Conservation (phyloP, 2,113 vertebrate species). For the Coptodon bakossiorum region DNA sequence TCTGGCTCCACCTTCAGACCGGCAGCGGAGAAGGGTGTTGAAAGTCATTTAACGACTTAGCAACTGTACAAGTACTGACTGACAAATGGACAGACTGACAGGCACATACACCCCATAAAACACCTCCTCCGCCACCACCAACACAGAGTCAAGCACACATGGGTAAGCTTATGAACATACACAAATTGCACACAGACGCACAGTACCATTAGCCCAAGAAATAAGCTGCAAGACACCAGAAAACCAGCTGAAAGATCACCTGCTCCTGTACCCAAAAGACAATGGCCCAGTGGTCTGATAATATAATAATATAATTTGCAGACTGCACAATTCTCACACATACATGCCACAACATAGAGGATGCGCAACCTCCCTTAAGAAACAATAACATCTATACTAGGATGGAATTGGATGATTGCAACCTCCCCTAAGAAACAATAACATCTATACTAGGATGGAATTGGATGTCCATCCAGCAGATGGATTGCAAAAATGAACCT, state of each 20-base stretch:
- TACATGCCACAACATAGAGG: background rate
- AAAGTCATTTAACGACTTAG: constrained; percentile 49
- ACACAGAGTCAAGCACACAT: constrained; percentile 13
- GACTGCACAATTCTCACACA: background rate
- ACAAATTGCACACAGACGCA: background rate
- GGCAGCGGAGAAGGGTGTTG: constrained; percentile 50
- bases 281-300: background rate
- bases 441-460: background rate
- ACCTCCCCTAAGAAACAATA: background rate
- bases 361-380: background rate
- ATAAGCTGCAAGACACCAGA: background rate
- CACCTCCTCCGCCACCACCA: constrained; percentile 39
- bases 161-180: background rate
- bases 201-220: background rate
- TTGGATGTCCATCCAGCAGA: background rate
- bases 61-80: constrained; percentile 36
- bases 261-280: background rate
- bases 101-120: constrained; percentile 14
- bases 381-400: background rate
- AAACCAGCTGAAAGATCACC: background rate
- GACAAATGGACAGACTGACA: constrained; percentile 45
- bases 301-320: background rate
- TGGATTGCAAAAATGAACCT: background rate
- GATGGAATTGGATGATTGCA: background rate
- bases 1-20: constrained; percentile 54